These are phyloP conservation scores for Tribolium freemani DNA, from an alignment of 2,888 invertebrate species.

Conservation along the genomic window DNA sequence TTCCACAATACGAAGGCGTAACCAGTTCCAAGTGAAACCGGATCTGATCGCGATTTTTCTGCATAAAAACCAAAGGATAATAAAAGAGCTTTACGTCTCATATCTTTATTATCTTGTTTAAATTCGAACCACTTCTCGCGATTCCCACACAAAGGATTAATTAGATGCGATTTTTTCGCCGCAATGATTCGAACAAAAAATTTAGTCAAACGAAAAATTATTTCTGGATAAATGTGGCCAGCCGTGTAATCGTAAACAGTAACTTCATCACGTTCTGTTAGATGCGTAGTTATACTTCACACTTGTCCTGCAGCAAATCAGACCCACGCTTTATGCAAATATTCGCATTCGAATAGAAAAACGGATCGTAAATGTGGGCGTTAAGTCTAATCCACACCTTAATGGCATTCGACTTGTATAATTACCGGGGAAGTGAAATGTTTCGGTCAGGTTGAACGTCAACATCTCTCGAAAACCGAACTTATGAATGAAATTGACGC, in stretches of 20 bases:
- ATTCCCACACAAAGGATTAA: conserved; percentile 12
- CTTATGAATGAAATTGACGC: conserved; percentile 38
- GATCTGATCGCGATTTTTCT: conserved; percentile 51
- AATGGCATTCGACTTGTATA: conserved; percentile 38
- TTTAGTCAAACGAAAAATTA: conserved; percentile 6
- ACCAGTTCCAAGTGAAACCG: conserved; percentile 56
- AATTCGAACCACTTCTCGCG: conserved; percentile 17
- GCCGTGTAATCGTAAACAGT: not conserved
- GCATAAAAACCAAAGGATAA: conserved; percentile 40
- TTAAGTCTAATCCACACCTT: conserved; percentile 37
- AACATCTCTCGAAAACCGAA: conserved; percentile 23
- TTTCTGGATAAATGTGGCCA: not conserved
- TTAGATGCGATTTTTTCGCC: not conserved
- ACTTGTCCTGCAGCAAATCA: conserved; percentile 15
- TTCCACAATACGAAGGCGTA: conserved; percentile 57
- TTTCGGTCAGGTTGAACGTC: conserved; percentile 18
- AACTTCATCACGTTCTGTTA: not conserved
- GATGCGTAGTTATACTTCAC: conserved; percentile 1
- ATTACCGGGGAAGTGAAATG: conserved; percentile 36
- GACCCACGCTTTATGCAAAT: conserved; percentile 40
- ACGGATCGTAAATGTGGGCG: conserved; percentile 16
- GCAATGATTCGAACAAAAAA: not conserved
- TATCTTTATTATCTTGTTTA: conserved; percentile 30
- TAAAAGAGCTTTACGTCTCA: conserved; percentile 36
- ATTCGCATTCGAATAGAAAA: conserved; percentile 24